Evolutionary conservation across 2,113 vertebrate genomes (phyloP), one percentile per base, ranked within the genome.

Genomic region (Eulacestoma nigropectus): DNA sequence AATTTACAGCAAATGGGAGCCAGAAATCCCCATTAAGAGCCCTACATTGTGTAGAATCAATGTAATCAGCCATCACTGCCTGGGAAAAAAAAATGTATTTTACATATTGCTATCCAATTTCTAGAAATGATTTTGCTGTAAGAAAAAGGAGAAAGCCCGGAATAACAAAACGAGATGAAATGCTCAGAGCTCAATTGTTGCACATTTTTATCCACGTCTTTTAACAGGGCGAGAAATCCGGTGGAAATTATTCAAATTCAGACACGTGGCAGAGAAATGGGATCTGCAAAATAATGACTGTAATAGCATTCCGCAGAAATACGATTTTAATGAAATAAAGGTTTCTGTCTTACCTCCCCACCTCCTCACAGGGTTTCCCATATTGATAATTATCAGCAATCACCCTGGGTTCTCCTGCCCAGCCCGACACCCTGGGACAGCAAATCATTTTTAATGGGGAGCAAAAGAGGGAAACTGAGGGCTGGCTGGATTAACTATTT

Each of bases 401-500:
- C 84, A 87, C 82, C 26, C n/a, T 0, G 53, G 63, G 63, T 41
- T 65, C 86, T 50, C 68, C 8, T 9, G 46, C 55, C 10, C 3
- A 63, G 46, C 46, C 85, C 87, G 63, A 59, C 90, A 81, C 76
- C 10, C 47, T 68, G 52, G 17, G 85, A 46, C 87, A 88, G 69
- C 92, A 96, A 94, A 96, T 94, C 90, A 94, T 87, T 75, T 81
- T 64, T 92, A 93, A 96, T 86, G 83, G 92, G 70, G 78, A 86
- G 67, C 53, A 67, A 70, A 81, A 35, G 12, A 62, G 92, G 93
- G 92, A 96, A 97, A 96, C 96, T 97, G 95, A 96, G 96, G 96
- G 79, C 79, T 59, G 44, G 25, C 39, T 80, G 96, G 76, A 94
- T 95, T 89, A 79, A 91, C 76, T 64, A 53, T 84, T 95, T 87